Evolutionary conservation across 2,797 vertebrate species (phyloP).

Genomic region (Fundulus diaphanus): DNA sequence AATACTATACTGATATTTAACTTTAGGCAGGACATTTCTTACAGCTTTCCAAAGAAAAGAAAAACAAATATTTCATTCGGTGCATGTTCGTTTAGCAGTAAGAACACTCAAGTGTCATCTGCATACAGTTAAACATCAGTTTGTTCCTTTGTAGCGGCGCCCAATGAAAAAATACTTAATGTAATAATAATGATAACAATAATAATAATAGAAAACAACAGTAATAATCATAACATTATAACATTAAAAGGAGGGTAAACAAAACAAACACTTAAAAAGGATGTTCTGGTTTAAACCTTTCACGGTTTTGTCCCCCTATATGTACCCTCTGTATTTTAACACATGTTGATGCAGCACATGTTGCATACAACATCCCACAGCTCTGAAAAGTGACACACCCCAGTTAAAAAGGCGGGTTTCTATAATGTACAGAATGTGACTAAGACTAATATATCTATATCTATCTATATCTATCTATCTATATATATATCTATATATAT

Average conservation of each 20-base stretch:
- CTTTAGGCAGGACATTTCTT: conserved; percentile 36
- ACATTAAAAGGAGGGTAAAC: conserved; percentile 88
- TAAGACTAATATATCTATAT: background rate
- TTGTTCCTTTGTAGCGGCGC: conserved; percentile 63
- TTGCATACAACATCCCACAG: conserved; percentile 33
- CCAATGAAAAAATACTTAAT: conserved; percentile 66
- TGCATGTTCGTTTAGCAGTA: conserved; percentile 31
- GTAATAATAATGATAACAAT: conserved; percentile 69
- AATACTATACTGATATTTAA: conserved; percentile 54
- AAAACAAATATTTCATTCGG: background rate
- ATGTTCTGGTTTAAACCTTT: conserved; percentile 51
- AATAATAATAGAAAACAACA: conserved; percentile 58
- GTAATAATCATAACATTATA: conserved; percentile 76
- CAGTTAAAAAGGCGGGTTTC: background rate
- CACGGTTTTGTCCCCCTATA: conserved; percentile 40
- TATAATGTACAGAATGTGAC: background rate
- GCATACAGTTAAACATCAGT: conserved; percentile 55
- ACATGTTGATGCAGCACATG: conserved; percentile 70
- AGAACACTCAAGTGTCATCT: conserved; percentile 31
- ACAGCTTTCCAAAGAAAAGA: conserved; percentile 27
- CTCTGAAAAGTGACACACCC: background rate
- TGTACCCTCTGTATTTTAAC: conserved; percentile 43
- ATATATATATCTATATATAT: too few species aligned
- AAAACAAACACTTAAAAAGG: conserved; percentile 80
- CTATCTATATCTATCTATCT: too few species aligned